Evolutionary conservation across 2,797 vertebrate species (phyloP).

Genomic region (Oryzias sinensis): DNA sequence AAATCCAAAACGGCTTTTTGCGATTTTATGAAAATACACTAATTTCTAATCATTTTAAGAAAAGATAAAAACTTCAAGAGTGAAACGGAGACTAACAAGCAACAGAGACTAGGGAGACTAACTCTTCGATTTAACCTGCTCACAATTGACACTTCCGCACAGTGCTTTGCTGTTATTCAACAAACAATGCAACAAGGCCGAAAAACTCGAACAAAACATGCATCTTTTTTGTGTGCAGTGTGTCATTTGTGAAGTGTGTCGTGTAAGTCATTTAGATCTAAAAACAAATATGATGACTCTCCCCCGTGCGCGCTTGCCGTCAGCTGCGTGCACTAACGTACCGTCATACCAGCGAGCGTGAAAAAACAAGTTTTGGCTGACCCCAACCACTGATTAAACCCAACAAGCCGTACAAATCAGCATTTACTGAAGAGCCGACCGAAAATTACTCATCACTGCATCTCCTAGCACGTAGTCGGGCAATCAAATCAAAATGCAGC

Average conservation of each 20-base stretch:
- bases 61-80: too few species aligned
- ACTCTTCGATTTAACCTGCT: too few species aligned
- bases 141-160: too few species aligned
- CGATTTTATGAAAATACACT: constrained; percentile 4
- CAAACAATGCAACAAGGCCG: too few species aligned
- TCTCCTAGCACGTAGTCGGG: constrained; percentile 39
- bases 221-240: too few species aligned
- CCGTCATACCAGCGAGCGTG: constrained; percentile 28
- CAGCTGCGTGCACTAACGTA: constrained; percentile 15
- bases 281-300: constrained; percentile 16
- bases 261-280: constrained; percentile 13
- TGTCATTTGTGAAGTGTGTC: not conserved
- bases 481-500: constrained; percentile 68
- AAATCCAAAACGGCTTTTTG: constrained; percentile 12
- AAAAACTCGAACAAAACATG: too few species aligned
- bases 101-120: too few species aligned
- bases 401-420: constrained; percentile 65
- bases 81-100: too few species aligned
- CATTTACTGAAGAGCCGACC: constrained; percentile 58
- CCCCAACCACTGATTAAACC: constrained; percentile 55
- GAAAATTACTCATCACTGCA: constrained; percentile 57
- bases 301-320: constrained; percentile 27
- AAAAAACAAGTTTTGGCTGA: constrained; percentile 49
- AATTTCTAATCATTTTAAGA: not conserved
- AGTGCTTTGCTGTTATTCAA: too few species aligned